Conservation (phyloP, 2,113 vertebrate genomes). For the Bos javanicus region DNA sequence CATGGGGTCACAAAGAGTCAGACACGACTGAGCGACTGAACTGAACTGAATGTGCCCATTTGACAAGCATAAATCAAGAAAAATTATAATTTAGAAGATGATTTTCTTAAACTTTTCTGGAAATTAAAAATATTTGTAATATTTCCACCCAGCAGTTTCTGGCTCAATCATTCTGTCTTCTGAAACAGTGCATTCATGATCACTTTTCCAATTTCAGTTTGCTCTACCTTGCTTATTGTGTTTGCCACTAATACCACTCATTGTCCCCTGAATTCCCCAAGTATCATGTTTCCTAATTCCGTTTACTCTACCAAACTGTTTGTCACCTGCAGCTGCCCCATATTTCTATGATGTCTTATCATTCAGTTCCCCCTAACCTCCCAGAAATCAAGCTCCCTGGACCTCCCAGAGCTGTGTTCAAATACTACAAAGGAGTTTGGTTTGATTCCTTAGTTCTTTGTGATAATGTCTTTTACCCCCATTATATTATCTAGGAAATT, state of each 20-base stretch:
- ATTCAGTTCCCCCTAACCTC: background rate
- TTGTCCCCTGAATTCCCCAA: conserved; percentile 41
- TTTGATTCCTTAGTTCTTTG: background rate
- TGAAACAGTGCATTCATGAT: background rate
- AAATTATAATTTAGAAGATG: background rate
- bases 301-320: background rate
- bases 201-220: conserved; percentile 34
- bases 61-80: background rate
- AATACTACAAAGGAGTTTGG: conserved; percentile 23
- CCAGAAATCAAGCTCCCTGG: background rate
- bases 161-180: background rate
- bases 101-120: background rate
- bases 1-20: too few species aligned
- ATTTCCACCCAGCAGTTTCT: background rate
- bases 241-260: conserved; percentile 44
- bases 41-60: background rate
- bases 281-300: background rate
- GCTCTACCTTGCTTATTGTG: conserved; percentile 26
- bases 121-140: conserved; percentile 10
- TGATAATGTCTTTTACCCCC: conserved; percentile 40
- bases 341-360: background rate
- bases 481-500: background rate
- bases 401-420: conserved; percentile 1
- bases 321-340: background rate
- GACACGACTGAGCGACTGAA: too few species aligned